Conservation (phyloP, 2,888 invertebrate species). For the Drosophila engyochracea region DNA sequence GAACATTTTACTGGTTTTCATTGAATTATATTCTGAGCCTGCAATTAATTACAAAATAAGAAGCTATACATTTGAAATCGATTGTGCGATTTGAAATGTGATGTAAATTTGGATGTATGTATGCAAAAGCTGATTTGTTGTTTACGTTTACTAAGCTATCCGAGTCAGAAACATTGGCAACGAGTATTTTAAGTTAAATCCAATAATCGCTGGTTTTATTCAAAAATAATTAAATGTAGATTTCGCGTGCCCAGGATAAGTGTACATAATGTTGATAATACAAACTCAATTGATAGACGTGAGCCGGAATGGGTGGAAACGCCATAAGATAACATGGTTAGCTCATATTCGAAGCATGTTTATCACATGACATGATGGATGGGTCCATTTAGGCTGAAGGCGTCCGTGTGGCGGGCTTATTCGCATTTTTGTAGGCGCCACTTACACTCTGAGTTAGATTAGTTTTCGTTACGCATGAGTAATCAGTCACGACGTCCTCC, state of each 20-base stretch:
- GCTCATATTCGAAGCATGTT: slow-evolving; percentile 20
- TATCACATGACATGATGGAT: slow-evolving; percentile 45
- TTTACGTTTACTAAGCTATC: neutral
- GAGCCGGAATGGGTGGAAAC: neutral
- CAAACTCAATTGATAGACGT: neutral
- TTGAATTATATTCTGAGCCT: neutral
- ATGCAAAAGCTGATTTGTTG: neutral
- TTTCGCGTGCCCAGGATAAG: neutral
- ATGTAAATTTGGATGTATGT: neutral
- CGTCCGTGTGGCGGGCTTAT: neutral
- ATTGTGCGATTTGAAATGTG: neutral
- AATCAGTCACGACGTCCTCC: slow-evolving; percentile 64
- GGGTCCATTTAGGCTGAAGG: slow-evolving; percentile 11
- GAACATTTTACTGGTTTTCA: neutral
- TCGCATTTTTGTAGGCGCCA: too few relatives aligned
- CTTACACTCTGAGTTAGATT: slow-evolving; percentile 45
- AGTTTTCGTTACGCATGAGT: slow-evolving; percentile 76
- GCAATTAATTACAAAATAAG: neutral
- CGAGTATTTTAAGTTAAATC: neutral
- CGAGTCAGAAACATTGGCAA: neutral
- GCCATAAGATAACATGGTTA: neutral
- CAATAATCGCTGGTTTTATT: neutral
- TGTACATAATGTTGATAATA: neutral
- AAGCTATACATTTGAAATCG: neutral
- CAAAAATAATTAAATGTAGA: neutral